These are phyloP conservation scores for Mystacides longicornis DNA, from an alignment of 2,888 invertebrate genomes.

Conservation along the genomic window DNA sequence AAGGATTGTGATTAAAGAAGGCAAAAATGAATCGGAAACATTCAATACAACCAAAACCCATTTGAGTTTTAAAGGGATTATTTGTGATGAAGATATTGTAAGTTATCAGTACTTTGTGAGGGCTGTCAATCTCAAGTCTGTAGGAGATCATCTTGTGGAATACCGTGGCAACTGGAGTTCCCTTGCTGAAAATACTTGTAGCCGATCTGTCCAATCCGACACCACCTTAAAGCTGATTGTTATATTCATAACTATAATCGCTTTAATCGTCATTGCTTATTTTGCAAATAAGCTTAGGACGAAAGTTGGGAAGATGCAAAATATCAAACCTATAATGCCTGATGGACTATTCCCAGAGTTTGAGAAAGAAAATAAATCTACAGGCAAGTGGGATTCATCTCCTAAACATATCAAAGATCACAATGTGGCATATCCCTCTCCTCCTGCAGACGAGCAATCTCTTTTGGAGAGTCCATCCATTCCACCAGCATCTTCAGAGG, in stretches of 20 bases:
- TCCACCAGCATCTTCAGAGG: slow-evolving; percentile 37
- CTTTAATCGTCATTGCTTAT: slow-evolving; percentile 14
- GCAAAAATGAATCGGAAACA: slow-evolving; percentile 25
- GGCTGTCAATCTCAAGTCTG: slow-evolving; percentile 32
- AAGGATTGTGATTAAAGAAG: slow-evolving; percentile 31
- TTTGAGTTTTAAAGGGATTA: slow-evolving; percentile 16
- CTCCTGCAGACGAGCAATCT: slow-evolving; percentile 42
- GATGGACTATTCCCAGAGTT: slow-evolving; percentile 51
- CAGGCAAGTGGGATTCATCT: slow-evolving; percentile 19
- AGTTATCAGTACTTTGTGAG: slow-evolving; percentile 29
- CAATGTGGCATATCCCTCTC: slow-evolving; percentile 34
- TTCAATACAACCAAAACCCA: slow-evolving; percentile 29
- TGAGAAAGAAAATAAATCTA: slow-evolving; percentile 38
- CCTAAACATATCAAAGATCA: slow-evolving; percentile 28
- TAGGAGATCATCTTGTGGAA: slow-evolving; percentile 23
- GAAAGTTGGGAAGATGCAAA: slow-evolving; percentile 57
- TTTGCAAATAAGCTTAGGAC: slow-evolving; percentile 7
- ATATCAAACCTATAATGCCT: slow-evolving; percentile 61
- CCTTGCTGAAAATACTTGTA: slow-evolving; percentile 18
- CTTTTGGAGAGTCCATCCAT: slow-evolving; percentile 37
- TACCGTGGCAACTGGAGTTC: slow-evolving; percentile 35
- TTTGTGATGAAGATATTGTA: slow-evolving; percentile 13
- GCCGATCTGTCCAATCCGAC: not conserved
- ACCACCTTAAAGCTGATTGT: slow-evolving; percentile 9
- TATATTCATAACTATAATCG: slow-evolving; percentile 21